Evolutionary conservation across 2,113 vertebrate species (phyloP).

Genomic region (Hypomesus transpacificus): DNA sequence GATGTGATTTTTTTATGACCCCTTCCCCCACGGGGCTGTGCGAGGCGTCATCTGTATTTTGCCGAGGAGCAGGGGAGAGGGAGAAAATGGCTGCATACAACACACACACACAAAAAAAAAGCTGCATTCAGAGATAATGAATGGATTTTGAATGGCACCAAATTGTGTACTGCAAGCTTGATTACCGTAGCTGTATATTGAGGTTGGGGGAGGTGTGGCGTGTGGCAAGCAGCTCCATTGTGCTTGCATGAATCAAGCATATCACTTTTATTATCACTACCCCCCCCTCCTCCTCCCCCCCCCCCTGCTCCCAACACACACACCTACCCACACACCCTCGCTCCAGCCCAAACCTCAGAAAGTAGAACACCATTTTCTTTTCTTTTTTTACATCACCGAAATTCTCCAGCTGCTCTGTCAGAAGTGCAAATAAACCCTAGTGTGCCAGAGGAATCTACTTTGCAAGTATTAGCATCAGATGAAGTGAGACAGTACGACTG

Average conservation of each 20-base stretch:
- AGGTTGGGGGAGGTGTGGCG: neutral
- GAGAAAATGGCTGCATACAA: conserved; percentile 20
- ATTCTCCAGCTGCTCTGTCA: conserved; percentile 49
- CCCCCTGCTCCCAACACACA: neutral
- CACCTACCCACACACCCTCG: neutral
- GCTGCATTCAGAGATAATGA: conserved; percentile 9
- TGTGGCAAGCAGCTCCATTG: conserved; percentile 17
- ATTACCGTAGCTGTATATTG: conserved; percentile 20
- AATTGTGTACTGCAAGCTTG: conserved; percentile 11
- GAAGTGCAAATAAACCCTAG: conserved; percentile 55
- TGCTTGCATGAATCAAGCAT: conserved; percentile 18
- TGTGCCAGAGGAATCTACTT: conserved; percentile 49
- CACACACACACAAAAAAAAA: neutral
- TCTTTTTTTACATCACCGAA: conserved; percentile 24
- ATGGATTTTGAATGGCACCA: conserved; percentile 20
- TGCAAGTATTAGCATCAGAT: conserved; percentile 58
- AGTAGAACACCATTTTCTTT: conserved; percentile 39
- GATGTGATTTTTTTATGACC: conserved; percentile 11
- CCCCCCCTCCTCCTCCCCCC: neutral
- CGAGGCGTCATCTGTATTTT: neutral
- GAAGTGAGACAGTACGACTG: conserved; percentile 51
- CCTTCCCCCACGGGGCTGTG: conserved; percentile 8
- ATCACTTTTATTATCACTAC: conserved; percentile 4
- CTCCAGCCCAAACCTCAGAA: conserved; percentile 25
- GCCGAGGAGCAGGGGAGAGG: neutral